Evolutionary conservation across 2,113 vertebrate genomes (phyloP).

Genomic region (Hassar affinis): DNA sequence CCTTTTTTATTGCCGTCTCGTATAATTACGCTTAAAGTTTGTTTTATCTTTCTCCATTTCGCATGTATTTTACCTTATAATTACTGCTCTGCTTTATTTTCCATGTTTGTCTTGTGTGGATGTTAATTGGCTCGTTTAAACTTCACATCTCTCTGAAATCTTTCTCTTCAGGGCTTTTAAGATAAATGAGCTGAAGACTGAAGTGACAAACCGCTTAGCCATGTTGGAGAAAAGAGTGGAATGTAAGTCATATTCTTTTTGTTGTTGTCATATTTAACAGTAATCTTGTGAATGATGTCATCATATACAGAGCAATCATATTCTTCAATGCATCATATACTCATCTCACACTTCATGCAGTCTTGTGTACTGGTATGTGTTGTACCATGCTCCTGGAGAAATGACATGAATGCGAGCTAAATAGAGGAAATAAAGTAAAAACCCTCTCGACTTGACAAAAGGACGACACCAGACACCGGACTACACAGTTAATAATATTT

Average conservation of each 20-base stretch:
- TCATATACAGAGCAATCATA: no score
- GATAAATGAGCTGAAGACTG: conserved; percentile 88
- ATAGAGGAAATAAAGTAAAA: not conserved
- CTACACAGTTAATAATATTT: not conserved
- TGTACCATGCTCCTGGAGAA: not conserved
- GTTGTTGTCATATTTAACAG: not conserved
- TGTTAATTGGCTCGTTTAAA: not conserved
- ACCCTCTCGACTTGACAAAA: not conserved
- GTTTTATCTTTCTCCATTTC: not conserved
- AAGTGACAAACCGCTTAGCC: conserved; percentile 83
- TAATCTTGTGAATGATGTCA: no score
- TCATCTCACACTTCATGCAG: not conserved
- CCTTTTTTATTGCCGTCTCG: not conserved
- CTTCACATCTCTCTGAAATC: not conserved
- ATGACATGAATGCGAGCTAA: not conserved
- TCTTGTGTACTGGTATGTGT: not conserved
- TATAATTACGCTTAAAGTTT: not conserved
- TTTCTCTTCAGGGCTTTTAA: conserved; percentile 79
- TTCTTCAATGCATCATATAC: not conserved
- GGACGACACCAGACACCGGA: not conserved
- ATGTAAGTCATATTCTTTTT: conserved; percentile 72
- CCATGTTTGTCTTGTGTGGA: not conserved
- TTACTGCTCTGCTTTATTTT: not conserved
- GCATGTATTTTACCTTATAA: not conserved
- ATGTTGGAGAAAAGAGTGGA: conserved; percentile 91